Percentiles rank a stretch among this genome's conserved stretches.
These are phyloP conservation scores for Mystacides longicornis DNA, from an alignment of 2,888 invertebrate genomes.

Conservation along the genomic window DNA sequence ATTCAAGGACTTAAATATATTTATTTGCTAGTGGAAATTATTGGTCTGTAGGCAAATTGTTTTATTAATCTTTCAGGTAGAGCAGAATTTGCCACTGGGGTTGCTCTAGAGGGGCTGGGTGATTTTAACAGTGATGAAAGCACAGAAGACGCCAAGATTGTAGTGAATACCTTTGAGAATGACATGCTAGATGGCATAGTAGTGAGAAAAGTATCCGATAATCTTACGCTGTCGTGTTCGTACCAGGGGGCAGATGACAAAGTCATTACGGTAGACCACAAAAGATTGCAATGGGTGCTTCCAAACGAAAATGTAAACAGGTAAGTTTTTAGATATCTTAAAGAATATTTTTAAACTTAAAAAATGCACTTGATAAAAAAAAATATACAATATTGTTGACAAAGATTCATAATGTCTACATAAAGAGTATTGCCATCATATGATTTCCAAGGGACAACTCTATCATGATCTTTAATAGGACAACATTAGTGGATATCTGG, in stretches of 20 bases:
- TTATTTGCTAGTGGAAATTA: too few species aligned
- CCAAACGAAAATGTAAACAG: slow-evolving; percentile 2
- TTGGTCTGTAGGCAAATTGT: neutral
- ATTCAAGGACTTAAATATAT: too few species aligned
- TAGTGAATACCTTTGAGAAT: neutral
- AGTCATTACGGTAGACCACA: neutral
- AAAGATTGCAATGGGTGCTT: neutral
- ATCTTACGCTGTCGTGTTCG: neutral
- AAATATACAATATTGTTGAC: too few species aligned
- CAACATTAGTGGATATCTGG: too few species aligned
- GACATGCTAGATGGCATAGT: neutral
- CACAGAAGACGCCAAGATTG: neutral
- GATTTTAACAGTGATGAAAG: neutral
- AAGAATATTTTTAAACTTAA: too few species aligned
- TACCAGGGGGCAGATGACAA: neutral
- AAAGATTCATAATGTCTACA: too few species aligned
- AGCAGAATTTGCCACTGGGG: neutral
- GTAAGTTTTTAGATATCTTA: neutral
- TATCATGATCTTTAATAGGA: too few species aligned
- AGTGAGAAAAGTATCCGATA: neutral
- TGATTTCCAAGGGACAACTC: too few species aligned
- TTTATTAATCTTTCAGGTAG: neutral
- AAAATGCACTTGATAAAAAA: too few species aligned
- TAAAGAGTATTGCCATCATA: too few species aligned
- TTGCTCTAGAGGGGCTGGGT: neutral